Base-by-base conservation (phyloP, 2,888 invertebrate genomes). In the Cephus nigrinus region DNA sequence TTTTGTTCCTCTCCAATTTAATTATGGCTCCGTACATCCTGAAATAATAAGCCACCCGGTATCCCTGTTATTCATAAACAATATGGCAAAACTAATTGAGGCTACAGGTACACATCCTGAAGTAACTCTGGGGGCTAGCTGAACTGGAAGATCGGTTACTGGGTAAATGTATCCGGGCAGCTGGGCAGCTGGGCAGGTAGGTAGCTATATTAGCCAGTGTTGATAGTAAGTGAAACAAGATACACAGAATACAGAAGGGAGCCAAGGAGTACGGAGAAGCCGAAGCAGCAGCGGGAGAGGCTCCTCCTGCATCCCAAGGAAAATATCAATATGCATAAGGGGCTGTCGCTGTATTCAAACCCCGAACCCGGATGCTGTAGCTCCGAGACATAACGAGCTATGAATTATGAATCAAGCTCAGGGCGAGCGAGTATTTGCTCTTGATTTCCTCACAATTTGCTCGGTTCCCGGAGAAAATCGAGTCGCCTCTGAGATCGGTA, bases 351-450 rank as follows among this genome's bases (percentile, higher is more conserved):
- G 71, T 72, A 69, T 12, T 79, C 33, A 72, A 75, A 80, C 81
- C 75, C 76, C 74, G 71, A 74, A 75, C 74, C 55, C 73, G 36
- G 74, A 74, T 32, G 74, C 71, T 30, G 35, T 35, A 74, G 68
- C 77, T 55, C 55, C n/a, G 31, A 77, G 75, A 80, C 73, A 81
- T 84, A 83, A 85, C 81, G 80, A 82, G 80, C 79, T 79, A 84
- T 85, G 83, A 86, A 85, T 86, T 84, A 84, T 84, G 80, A 84
- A 85, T 85, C 68, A 75, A 73, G 33, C 76, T 30, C 75, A 33
- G 76, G 77, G 73, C 73, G 76, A 79, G 73, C 72, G 73, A 68
- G 76, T 75, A 78, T 76, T 76, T 79, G 77, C 79, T 79, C 35
- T 72, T 78, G 74, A 79, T 78, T 55, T 80, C 73, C 77, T 82